Conservation (phyloP, 2,113 vertebrate species). For the Accipiter virgatus region DNA sequence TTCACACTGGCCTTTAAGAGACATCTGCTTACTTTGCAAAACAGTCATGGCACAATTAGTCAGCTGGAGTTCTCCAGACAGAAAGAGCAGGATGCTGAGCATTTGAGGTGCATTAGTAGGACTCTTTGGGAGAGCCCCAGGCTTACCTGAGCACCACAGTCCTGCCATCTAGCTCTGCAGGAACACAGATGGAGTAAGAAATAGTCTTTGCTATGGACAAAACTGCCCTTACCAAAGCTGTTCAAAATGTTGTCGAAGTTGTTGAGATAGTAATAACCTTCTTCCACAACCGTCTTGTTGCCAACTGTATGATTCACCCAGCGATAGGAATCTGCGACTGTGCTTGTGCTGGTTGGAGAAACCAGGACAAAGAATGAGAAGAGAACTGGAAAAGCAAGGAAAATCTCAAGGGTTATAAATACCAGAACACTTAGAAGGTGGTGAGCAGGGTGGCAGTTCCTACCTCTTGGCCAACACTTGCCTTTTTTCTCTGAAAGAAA, state of each 20-base stretch:
- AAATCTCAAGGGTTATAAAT: not conserved
- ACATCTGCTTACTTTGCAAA: not conserved
- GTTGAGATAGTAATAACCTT: constrained; percentile 98
- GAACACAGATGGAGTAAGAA: not conserved
- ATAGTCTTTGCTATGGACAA: not conserved
- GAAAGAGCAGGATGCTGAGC: not conserved
- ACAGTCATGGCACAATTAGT: not conserved
- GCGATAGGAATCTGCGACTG: constrained; percentile 90
- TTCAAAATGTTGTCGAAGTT: constrained; percentile 97
- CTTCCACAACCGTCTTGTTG: constrained; percentile 85
- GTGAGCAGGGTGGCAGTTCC: not conserved
- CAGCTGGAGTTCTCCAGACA: not conserved
- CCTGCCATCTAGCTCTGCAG: not conserved
- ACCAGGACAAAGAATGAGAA: not conserved
- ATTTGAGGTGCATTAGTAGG: not conserved
- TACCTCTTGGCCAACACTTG: not conserved
- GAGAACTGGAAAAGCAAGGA: not conserved
- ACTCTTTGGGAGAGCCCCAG: not conserved
- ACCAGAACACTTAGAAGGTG: not conserved
- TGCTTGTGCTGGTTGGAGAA: constrained; percentile 80
- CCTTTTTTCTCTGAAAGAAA: not conserved
- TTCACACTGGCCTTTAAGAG: not conserved
- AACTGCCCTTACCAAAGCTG: constrained; percentile 87
- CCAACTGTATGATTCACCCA: constrained; percentile 83
- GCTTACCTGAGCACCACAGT: not conserved